Percentiles rank a stretch among this genome's conserved stretches.
Evolutionary conservation across 2,113 vertebrate genomes (phyloP).

Genomic region (Oriolus oriolus): DNA sequence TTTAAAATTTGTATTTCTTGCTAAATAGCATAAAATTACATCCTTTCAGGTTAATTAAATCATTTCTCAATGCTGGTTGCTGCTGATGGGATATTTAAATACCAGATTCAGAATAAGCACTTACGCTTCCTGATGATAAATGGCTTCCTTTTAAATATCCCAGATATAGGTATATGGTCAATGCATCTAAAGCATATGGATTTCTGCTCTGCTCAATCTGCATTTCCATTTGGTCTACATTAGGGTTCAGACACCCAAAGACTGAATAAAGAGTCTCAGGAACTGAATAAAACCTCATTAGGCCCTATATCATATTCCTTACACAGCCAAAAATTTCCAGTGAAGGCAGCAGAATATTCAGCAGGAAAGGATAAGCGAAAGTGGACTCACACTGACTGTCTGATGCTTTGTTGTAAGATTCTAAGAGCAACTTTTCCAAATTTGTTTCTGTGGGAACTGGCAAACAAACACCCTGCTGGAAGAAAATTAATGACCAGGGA

Average conservation of each 20-base stretch:
- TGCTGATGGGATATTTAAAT: conserved; percentile 33
- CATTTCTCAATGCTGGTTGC: background rate
- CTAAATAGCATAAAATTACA: conserved; percentile 59
- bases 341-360: background rate
- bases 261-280: background rate
- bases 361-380: background rate
- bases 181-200: background rate
- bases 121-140: conserved; percentile 16
- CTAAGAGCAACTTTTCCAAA: background rate
- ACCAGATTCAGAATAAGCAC: conserved; percentile 14
- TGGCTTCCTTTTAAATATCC: conserved; percentile 15
- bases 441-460: background rate
- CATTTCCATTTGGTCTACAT: background rate
- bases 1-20: conserved; percentile 45
- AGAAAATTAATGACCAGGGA: background rate
- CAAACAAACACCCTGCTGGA: background rate
- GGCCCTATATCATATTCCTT: background rate
- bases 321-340: background rate
- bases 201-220: background rate
- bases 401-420: background rate
- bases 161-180: background rate
- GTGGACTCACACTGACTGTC: background rate
- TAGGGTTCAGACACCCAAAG: background rate
- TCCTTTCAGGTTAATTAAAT: conserved; percentile 61
- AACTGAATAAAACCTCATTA: background rate